A percentile compares a stretch with the other conserved stretches of the same genome.
Evolutionary conservation across 2,888 invertebrate species (phyloP).

Genomic region (Acanthococcus lagerstroemiae): DNA sequence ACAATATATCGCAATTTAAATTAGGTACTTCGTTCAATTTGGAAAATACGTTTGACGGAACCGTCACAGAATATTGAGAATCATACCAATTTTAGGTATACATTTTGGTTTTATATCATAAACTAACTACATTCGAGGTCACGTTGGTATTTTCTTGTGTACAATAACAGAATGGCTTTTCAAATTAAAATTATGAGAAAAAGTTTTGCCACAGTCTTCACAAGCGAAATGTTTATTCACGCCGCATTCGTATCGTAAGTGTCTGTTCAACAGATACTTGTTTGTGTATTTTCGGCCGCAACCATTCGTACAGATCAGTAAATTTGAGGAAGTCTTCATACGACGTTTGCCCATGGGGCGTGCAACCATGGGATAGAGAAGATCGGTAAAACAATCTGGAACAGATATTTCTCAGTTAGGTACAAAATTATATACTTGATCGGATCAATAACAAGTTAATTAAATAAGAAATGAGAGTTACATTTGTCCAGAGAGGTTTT

Average conservation of each 20-base stretch:
- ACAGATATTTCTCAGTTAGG: neutral
- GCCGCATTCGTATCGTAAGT: slow-evolving; percentile 33
- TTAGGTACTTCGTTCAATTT: too few species aligned
- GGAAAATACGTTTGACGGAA: too few species aligned
- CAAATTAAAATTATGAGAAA: slow-evolving; percentile 40
- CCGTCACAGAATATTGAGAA: too few species aligned
- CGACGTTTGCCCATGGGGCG: neutral
- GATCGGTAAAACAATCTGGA: neutral
- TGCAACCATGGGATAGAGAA: too few species aligned
- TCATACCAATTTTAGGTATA: too few species aligned
- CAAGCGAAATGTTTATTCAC: slow-evolving; percentile 33
- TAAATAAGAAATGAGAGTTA: too few species aligned
- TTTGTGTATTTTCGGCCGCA: slow-evolving; percentile 31
- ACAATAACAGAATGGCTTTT: slow-evolving; percentile 23
- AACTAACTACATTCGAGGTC: too few species aligned
- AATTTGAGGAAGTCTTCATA: neutral
- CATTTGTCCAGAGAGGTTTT: too few species aligned
- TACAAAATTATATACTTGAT: too few species aligned
- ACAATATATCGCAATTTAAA: too few species aligned
- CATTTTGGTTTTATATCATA: too few species aligned
- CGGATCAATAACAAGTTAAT: too few species aligned
- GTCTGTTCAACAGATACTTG: slow-evolving; percentile 30
- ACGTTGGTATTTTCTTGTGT: slow-evolving; percentile 3
- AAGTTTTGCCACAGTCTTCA: slow-evolving; percentile 40
- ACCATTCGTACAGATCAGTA: slow-evolving; percentile 21